Evolutionary conservation across 2,113 vertebrate genomes (phyloP), one percentile per base, ranked within the genome.

Genomic region (Dendropsophus ebraccatus): DNA sequence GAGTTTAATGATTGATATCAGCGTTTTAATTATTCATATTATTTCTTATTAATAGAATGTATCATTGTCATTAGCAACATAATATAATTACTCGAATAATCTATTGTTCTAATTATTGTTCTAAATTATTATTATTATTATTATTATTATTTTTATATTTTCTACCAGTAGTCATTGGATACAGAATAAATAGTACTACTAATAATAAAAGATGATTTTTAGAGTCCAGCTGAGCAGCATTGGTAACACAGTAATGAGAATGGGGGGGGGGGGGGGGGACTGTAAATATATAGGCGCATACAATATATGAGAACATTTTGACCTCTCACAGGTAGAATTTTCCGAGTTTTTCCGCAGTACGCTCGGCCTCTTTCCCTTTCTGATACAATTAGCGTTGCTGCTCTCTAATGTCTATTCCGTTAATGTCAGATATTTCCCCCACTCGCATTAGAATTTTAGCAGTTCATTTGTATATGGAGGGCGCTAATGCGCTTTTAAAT

Each of bases 401-500:
- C 16, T 77, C 16, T 77, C 25, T 77, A 49, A 77, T 52, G 75
- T 30, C n/a, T 77, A 21, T 77, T 77, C 54, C 50, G 25, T 35
- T 77, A 52, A 77, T 77, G 75, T 30, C 75, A 77, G 47, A 77
- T 54, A 52, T 77, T 49, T 49, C 25, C 28, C 47, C 41, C 23
- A 0, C 72, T 74, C 72, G 16, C 23, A 49, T 49, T 49, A 41
- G 60, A 58, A 80, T 65, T 47, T 25, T 60, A 49, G 30, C 78
- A 60, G 60, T 41, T 82, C 65, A 35, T 72, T 23, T 82, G 47
- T 49, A 28, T 47, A 50, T 30, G 21, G 47, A 30, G 45, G 49
- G 16, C 69, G 32, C 65, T 82, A 83, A 83, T 74, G 49, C 7
- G 77, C 69, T 74, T 58, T 54, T 74, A 83, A 74, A 83, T 56